Conservation (phyloP, 2,113 vertebrate genomes). For the Boulengeromyrus knoepffleri region DNA sequence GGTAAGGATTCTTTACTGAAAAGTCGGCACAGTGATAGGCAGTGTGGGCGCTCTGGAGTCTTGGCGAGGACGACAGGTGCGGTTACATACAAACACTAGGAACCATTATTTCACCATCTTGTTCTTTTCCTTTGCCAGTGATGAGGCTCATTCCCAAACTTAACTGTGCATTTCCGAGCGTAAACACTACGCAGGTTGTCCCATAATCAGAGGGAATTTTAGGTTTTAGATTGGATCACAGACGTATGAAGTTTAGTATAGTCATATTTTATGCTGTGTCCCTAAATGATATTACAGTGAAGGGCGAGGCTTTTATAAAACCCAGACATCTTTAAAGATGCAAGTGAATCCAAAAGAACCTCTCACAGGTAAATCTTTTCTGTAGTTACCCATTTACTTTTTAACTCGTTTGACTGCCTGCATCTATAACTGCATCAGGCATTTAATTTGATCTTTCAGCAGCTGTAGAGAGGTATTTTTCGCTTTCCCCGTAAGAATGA, state of each 20-base stretch:
- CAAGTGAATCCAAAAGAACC: not conserved
- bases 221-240: not conserved
- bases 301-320: not conserved
- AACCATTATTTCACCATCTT: not conserved
- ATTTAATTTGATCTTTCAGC: not conserved
- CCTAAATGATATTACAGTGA: not conserved
- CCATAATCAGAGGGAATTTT: not conserved
- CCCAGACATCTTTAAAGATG: not conserved
- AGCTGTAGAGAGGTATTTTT: not conserved
- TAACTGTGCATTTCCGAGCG: not conserved
- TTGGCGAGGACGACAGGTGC: not conserved
- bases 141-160: not conserved
- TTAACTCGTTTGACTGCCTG: not conserved
- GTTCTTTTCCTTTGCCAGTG: not conserved
- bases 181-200: not conserved
- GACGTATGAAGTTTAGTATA: not conserved
- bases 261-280: not conserved
- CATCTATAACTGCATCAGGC: not conserved
- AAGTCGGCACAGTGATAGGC: not conserved
- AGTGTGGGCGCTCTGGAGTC: not conserved
- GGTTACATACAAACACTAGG: not conserved
- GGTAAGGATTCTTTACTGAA: not conserved
- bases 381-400: not conserved
- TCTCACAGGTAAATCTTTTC: not conserved
- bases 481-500: not conserved